phyloP scores from a whole-genome alignment of 2,888 invertebrate species.

The Yponomeuta cagnagella region DNA sequence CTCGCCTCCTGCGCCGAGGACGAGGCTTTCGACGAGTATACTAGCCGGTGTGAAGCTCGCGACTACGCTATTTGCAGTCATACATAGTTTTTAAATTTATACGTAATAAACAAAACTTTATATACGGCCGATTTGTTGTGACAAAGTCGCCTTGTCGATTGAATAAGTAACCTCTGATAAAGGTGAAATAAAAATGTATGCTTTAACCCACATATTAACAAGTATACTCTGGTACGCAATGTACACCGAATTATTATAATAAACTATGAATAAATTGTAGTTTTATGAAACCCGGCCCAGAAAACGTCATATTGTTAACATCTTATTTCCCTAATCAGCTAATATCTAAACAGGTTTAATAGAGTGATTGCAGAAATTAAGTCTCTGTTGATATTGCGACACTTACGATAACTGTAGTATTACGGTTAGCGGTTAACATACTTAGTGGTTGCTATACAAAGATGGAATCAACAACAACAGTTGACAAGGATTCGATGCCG shows the following conservation, averaged over 20 bases:
- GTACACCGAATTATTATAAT: too few species aligned
- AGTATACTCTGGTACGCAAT: too few species aligned
- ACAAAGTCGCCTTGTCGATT: too few species aligned
- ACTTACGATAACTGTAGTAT: not conserved
- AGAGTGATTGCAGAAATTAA: too few species aligned
- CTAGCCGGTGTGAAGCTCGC: slow-evolving; percentile 10
- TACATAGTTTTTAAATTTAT: not conserved
- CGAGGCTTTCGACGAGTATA: slow-evolving; percentile 15
- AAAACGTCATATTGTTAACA: too few species aligned
- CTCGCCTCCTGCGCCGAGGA: slow-evolving; percentile 3
- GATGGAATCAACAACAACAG: not conserved
- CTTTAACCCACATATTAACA: too few species aligned
- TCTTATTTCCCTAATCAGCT: too few species aligned
- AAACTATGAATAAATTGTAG: too few species aligned
- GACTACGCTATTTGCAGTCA: slow-evolving; percentile 1
- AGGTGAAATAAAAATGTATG: too few species aligned
- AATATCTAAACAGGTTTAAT: too few species aligned
- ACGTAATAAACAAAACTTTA: not conserved
- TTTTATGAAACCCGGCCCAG: too few species aligned
- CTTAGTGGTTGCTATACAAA: not conserved
- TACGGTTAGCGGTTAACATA: not conserved
- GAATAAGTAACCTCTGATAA: too few species aligned
- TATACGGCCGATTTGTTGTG: not conserved
- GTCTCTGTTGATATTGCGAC: not conserved
- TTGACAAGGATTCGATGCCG: not conserved